These are phyloP conservation scores for Rhyacichthys aspro DNA, from an alignment of 2,797 vertebrate species.

Conservation along the genomic window DNA sequence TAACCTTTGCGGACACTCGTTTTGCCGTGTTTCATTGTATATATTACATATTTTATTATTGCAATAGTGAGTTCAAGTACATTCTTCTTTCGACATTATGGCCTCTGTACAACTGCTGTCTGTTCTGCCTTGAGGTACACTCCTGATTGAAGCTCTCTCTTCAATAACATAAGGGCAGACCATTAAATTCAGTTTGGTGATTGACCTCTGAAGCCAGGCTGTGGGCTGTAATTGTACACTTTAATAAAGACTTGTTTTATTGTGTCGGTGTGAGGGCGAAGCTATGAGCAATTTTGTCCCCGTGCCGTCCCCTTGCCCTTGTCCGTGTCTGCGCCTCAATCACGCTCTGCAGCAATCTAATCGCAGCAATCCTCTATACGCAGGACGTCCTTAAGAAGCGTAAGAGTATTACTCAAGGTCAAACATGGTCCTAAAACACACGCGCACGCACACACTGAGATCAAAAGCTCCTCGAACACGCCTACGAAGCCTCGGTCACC, in stretches of 20 bases:
- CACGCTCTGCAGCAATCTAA: constrained; percentile 41
- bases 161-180: constrained; percentile 29
- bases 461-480: constrained; percentile 45
- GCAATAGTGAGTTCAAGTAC: neutral
- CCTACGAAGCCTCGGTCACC: constrained; percentile 40
- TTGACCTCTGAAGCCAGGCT: constrained; percentile 31
- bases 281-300: constrained; percentile 11
- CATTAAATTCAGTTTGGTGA: constrained; percentile 43
- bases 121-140: neutral
- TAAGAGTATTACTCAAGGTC: constrained; percentile 65
- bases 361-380: constrained; percentile 31
- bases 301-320: constrained; percentile 35
- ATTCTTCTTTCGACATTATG: neutral
- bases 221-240: constrained; percentile 35
- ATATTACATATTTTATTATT: constrained; percentile 12
- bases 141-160: neutral
- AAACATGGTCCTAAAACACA: constrained; percentile 24
- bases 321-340: constrained; percentile 35
- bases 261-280: constrained; percentile 4
- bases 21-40: too few relatives aligned
- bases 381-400: constrained; percentile 47
- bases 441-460: constrained; percentile 21
- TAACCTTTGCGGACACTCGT: constrained; percentile 26
- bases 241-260: constrained; percentile 37
- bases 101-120: neutral